Base-by-base conservation (phyloP, 2,888 invertebrate species). In the Polydrusus cervinus region DNA sequence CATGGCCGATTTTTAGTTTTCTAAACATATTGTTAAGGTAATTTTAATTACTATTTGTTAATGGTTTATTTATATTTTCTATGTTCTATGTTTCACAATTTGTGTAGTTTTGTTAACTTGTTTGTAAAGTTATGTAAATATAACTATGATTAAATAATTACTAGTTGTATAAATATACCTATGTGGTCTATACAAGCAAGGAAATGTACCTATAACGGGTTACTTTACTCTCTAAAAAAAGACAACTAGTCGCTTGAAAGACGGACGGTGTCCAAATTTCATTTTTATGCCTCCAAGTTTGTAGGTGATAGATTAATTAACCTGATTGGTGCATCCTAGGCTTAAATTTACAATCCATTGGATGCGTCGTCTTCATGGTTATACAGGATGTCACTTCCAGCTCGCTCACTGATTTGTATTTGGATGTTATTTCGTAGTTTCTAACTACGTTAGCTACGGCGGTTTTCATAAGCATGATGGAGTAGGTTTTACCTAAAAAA, bases 381-480 rank as follows among this genome's bases (percentile, higher is more conserved):
- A 77, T 71, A 38, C 71, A 71, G 18, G 77, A 77, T 9, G 61
- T 55, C 20, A 77, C 40, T 10, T 68, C 45, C 14, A 77, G 30
- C 18, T 77, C 77, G 6, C 30, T 38, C 1, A 77, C 71, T 13
- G 71, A 75, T 49, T 75, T 66, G 47, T 77, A 77, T n/a, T 71
- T 67, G 14, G 77, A 77, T 10, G 55, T 68, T 30, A 79, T 77
- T 49, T 75, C 71, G 60, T 76, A 79, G 40, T 71, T 72, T 40
- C 79, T 62, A n/a, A 80, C 66, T 11, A 79, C 74, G 38, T 57
- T 74, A n/a, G 78, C 74, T 34, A 71, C 49, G 18, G 62, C 60
- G 30, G 77, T 77, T 68, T 78, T 80, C 75, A 77, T 68, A 8
- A 75, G 47, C 75, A 78, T 75, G 67, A 79, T 49, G 2, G 79